phyloP scores from a whole-genome alignment of 2,113 vertebrate genomes.

The Neogobius melanostomus region DNA sequence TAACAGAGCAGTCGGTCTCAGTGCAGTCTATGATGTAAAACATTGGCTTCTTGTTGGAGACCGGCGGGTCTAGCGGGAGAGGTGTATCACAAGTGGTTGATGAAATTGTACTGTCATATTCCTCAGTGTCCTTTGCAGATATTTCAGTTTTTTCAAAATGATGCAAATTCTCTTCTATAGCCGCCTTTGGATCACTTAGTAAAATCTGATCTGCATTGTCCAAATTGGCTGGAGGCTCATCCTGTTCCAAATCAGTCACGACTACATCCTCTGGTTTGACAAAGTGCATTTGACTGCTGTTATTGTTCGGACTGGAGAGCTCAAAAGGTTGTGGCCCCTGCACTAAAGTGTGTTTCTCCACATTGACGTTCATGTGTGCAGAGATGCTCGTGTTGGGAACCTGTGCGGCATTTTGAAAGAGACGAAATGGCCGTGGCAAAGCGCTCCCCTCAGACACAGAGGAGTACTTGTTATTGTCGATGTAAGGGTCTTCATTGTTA shows the following conservation, averaged over 20 bases:
- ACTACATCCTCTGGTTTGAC: constrained; percentile 65
- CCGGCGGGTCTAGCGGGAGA: constrained; percentile 74
- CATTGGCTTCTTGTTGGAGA: constrained; percentile 74
- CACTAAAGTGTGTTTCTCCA: constrained; percentile 84
- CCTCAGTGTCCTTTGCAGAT: constrained; percentile 58
- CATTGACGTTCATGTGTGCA: constrained; percentile 76
- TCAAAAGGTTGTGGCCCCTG: constrained; percentile 80
- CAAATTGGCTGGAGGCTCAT: constrained; percentile 54
- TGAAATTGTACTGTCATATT: constrained; percentile 64
- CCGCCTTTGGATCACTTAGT: constrained; percentile 41
- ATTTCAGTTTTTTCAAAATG: constrained; percentile 21
- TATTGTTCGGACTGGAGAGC: constrained; percentile 68
- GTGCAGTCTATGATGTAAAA: constrained; percentile 78
- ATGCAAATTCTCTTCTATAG: constrained; percentile 35
- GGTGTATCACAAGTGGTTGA: constrained; percentile 76
- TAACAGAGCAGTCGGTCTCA: constrained; percentile 88
- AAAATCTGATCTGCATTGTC: constrained; percentile 50
- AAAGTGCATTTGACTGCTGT: constrained; percentile 63
- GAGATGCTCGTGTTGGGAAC: constrained; percentile 45
- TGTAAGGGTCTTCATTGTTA: constrained; percentile 46
- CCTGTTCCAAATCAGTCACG: constrained; percentile 66
- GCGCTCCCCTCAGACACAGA: constrained; percentile 64
- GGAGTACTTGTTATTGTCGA: constrained; percentile 49
- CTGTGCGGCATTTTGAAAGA: constrained; percentile 51
- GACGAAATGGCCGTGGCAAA: constrained; percentile 48